Base-by-base conservation (phyloP, 2,797 vertebrate genomes). In the Gorsachius magnificus region DNA sequence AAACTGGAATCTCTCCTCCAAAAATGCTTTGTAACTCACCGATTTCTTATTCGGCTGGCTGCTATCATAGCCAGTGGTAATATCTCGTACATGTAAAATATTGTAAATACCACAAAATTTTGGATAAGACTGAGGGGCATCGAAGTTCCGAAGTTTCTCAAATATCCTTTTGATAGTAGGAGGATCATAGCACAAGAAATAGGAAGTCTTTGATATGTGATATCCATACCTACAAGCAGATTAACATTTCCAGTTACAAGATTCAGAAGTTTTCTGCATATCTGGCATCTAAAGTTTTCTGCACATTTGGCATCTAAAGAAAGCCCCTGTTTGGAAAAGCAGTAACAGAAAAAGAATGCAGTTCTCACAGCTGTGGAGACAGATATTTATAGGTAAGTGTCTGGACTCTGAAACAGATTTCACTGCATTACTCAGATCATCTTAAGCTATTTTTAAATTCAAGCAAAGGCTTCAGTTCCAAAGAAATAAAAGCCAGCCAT, bases 51-150 rank as follows among this genome's bases (percentile, higher is more conserved):
- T 98, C 0, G 95, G 97, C 74, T 97, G 99, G 97, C 99, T 99
- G 98, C 99, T 99, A 95, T 99, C 99, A 21, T 99, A 99, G 83
- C 99, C 99, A 9, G 98, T 99, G 94, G 99, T 99, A 11, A 99
- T 31, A 14, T 99, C 99, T 71, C 99, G 96, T 14, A 99, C 66
- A 0, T 99, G 98, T 22, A 98, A 38, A 56, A 99, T 98, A 70
- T 33, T 96, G 94, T 98, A 98, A 24, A 94, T 21, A 2, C 98
- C 99, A 71, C 99, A 99, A 16, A 43, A 92, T 35, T 94, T 95
- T 2, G 99, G 99, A n/a, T 99, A 99, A 7, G 96, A 97, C 69
- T 97, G 98, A 5, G 98, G 95, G 3, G 95, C 96, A 2, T 95
- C 96, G 4, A 99, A 99, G 98, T 98, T 99, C 10, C 99, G 98